phyloP scores from a whole-genome alignment of 2,797 vertebrate genomes.

The Mormyrops boulengeri region DNA sequence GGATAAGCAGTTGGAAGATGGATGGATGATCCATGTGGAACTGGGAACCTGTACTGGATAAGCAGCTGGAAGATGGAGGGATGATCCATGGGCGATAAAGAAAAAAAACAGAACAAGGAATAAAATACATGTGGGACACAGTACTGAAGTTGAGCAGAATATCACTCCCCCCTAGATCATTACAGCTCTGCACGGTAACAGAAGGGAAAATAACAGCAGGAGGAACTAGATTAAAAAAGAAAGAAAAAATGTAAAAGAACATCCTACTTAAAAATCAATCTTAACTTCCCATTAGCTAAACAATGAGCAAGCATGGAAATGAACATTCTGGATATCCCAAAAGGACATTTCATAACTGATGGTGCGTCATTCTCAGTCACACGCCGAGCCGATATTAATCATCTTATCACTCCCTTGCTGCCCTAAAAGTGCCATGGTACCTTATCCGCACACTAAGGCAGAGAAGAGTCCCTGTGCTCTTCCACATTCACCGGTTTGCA shows the following conservation, averaged over 20 bases:
- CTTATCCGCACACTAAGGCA: conserved; percentile 51
- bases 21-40: background rate
- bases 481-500: background rate
- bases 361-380: background rate
- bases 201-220: conserved; percentile 1
- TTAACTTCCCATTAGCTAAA: background rate
- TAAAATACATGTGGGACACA: background rate
- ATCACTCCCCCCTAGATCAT: conserved; percentile 17
- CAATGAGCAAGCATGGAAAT: background rate
- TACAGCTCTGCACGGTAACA: background rate
- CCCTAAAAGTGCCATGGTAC: conserved; percentile 23
- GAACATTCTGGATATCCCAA: background rate
- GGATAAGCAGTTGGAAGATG: background rate
- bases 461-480: conserved; percentile 32
- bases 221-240: background rate
- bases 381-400: conserved; percentile 2
- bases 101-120: background rate
- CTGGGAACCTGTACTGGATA: background rate
- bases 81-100: background rate
- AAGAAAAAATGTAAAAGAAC: background rate
- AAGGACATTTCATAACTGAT: background rate
- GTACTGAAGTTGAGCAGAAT: background rate
- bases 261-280: conserved; percentile 3
- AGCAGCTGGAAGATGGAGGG: background rate
- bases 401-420: background rate